phyloP scores from a whole-genome alignment of 2,113 vertebrate species.

The Gallinago jamesoni region DNA sequence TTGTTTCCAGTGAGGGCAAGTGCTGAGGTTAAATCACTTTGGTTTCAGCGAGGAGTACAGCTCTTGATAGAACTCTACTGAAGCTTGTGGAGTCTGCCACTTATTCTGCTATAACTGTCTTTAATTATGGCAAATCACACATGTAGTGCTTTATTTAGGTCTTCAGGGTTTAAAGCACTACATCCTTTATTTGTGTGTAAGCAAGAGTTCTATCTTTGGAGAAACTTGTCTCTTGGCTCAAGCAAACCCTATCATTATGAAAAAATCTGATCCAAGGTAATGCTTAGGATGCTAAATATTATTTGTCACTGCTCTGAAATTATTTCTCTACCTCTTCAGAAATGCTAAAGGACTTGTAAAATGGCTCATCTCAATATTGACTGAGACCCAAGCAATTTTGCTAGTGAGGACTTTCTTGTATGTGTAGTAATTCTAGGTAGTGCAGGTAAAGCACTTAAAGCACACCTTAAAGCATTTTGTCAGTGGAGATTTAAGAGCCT shows the following conservation, averaged over 20 bases:
- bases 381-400: not conserved
- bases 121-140: not conserved
- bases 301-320: constrained; percentile 30
- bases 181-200: not conserved
- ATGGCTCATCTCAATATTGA: not conserved
- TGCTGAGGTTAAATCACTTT: not conserved
- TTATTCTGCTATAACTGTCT: not conserved
- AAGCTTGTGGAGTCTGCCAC: not conserved
- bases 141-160: not conserved
- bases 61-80: not conserved
- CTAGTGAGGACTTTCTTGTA: not conserved
- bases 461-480: not conserved
- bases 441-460: not conserved
- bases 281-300: not conserved
- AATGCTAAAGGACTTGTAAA: not conserved
- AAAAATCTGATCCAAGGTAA: not conserved
- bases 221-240: not conserved
- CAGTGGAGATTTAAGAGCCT: not conserved
- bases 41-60: not conserved
- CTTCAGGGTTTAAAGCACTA: not conserved
- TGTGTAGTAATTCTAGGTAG: not conserved
- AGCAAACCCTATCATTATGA: not conserved
- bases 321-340: not conserved
- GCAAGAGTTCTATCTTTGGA: not conserved
- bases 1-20: not conserved